Evolutionary conservation across 2,113 vertebrate species (phyloP).

Genomic region (Isurus oxyrinchus): DNA sequence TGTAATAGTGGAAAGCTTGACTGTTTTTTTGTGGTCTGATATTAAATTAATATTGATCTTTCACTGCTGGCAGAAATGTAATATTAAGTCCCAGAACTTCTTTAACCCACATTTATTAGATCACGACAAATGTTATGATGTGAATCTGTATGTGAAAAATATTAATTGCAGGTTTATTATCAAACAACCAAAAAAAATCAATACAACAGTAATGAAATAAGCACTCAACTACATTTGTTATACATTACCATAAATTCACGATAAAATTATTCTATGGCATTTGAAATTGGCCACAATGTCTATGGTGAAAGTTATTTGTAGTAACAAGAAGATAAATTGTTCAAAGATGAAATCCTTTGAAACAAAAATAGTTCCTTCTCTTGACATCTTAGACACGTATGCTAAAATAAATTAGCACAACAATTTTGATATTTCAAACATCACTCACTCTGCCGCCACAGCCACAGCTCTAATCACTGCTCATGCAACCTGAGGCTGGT

Average conservation of each 20-base stretch:
- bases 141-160: slow-evolving; percentile 32
- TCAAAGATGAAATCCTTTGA: slow-evolving; percentile 33
- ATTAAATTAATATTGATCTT: slow-evolving; percentile 90
- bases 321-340: slow-evolving; percentile 26
- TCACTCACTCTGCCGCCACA: slow-evolving; percentile 48
- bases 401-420: slow-evolving; percentile 43
- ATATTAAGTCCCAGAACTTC: slow-evolving; percentile 67
- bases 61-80: slow-evolving; percentile 60
- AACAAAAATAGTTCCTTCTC: slow-evolving; percentile 34
- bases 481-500: slow-evolving; percentile 50
- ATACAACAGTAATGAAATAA: slow-evolving; percentile 18
- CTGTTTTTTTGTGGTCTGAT: slow-evolving; percentile 68
- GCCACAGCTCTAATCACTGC: slow-evolving; percentile 51
- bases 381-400: slow-evolving; percentile 27
- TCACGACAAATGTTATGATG: slow-evolving; percentile 37
- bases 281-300: slow-evolving; percentile 28
- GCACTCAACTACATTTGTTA: slow-evolving; percentile 33
- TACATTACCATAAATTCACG: slow-evolving; percentile 29
- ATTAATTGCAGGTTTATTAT: slow-evolving; percentile 34
- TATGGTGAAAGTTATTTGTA: slow-evolving; percentile 18
- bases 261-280: slow-evolving; percentile 18
- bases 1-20: slow-evolving; percentile 4
- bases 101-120: slow-evolving; percentile 68
- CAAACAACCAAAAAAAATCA: slow-evolving; percentile 34
- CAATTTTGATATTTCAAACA: slow-evolving; percentile 51